Evolutionary conservation across 2,797 vertebrate species (phyloP), one percentile per base, ranked within the genome.

Genomic region (Manis crassicaudata): DNA sequence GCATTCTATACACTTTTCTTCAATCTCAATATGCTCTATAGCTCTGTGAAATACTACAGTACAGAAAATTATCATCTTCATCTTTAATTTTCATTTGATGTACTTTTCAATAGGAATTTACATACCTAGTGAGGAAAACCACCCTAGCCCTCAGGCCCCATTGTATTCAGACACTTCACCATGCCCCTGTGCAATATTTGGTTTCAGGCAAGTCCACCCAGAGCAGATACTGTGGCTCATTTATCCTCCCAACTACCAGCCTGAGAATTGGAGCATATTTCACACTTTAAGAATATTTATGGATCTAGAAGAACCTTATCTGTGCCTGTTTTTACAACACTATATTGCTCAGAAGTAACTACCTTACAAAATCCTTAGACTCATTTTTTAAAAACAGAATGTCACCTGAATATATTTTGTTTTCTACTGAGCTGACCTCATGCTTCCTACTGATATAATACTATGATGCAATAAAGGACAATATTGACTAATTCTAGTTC

Each of bases 141-240:
- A 37, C 21, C 37, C 16, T 13, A 35, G 21, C 29, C 54, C 63
- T 27, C 18, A 3, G 56, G 17, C 25, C 32, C 56, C 18, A 1
- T 13, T 56, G 35, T 32, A 14, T 9, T 18, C 43, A 17, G 29
- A 25, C 3, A 65, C 32, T 11, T 10, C 13, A 6, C 3, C 0
- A 0, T 1, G 1, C 23, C 32, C 20, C 1, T 1, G 35, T 21
- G 27, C 11, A 7, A 6, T 2, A 5, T 18, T 7, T 10, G 65
- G 43, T 23, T 32, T 23, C 23, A 14, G 21, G 56, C 11, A 27
- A 11, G 52, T 6, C 62, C 27, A 2, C 40, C 0, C 3, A 9
- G 21, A 35, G 32, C 17, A 7, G 13, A 23, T 8, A 0, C 37
- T 14, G 68, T 4, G 13, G 25, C 50, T 21, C 20, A 0, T 43